These are phyloP conservation scores for Protophormia terraenovae DNA, from an alignment of 2,888 invertebrate species.

Conservation along the genomic window DNA sequence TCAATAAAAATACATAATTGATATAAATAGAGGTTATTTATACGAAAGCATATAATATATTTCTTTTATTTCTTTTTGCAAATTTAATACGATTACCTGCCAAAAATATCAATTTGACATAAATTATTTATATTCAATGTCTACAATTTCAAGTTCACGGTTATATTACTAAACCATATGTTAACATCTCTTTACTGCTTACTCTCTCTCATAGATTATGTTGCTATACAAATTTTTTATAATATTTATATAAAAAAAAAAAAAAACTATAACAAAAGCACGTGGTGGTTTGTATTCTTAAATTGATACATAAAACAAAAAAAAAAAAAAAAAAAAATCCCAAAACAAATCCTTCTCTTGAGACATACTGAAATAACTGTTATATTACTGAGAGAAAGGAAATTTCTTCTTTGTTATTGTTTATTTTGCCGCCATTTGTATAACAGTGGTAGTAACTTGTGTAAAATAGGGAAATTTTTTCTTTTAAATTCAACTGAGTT, in stretches of 20 bases:
- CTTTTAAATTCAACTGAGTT: background rate
- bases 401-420: background rate
- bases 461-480: background rate
- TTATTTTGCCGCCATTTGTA: conserved; percentile 10
- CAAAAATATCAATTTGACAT: background rate
- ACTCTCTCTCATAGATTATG: background rate
- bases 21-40: too few relatives aligned
- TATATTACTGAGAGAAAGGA: conserved; percentile 8
- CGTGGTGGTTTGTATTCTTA: conserved; percentile 29
- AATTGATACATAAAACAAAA: background rate
- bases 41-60: too few relatives aligned
- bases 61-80: background rate
- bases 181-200: background rate
- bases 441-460: background rate
- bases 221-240: too few relatives aligned
- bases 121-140: background rate
- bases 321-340: conserved; percentile 6
- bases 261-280: conserved; percentile 11
- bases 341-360: conserved; percentile 2
- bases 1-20: too few relatives aligned
- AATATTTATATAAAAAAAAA: too few relatives aligned
- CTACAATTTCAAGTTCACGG: background rate
- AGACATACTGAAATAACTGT: conserved; percentile 19
- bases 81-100: background rate
- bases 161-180: background rate